Evolutionary conservation across 2,888 invertebrate genomes (phyloP).

Genomic region (Lithodes maja): DNA sequence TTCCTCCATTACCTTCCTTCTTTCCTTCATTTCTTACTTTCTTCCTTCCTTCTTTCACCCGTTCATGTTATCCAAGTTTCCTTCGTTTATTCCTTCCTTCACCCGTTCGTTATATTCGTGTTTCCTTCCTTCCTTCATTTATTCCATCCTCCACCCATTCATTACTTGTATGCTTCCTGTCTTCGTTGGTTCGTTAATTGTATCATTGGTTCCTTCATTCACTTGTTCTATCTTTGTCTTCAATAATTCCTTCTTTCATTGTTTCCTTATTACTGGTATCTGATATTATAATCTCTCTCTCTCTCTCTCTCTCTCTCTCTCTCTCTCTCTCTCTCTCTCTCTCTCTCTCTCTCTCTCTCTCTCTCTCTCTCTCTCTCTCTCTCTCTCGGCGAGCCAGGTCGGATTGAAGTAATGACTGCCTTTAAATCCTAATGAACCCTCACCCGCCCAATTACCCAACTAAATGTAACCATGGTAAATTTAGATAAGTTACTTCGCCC

Average conservation of each 20-base stretch:
- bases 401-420: too few relatives aligned
- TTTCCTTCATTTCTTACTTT: background rate
- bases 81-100: too few relatives aligned
- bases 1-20: background rate
- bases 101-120: background rate
- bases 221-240: background rate
- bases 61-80: background rate
- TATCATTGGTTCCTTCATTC: background rate
- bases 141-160: background rate
- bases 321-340: too few relatives aligned
- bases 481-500: too few relatives aligned
- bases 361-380: too few relatives aligned
- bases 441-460: too few relatives aligned
- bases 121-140: background rate
- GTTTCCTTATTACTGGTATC: background rate
- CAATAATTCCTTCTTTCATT: background rate
- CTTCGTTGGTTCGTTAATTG: background rate
- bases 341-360: too few relatives aligned
- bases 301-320: too few relatives aligned
- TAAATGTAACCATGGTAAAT: too few relatives aligned
- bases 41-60: constrained; percentile 2
- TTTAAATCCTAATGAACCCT: too few relatives aligned
- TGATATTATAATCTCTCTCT: too few relatives aligned
- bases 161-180: background rate
- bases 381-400: too few relatives aligned